Conservation (phyloP, 1,140 invertebrate genomes). For the Drosophila nigromelanica region DNA sequence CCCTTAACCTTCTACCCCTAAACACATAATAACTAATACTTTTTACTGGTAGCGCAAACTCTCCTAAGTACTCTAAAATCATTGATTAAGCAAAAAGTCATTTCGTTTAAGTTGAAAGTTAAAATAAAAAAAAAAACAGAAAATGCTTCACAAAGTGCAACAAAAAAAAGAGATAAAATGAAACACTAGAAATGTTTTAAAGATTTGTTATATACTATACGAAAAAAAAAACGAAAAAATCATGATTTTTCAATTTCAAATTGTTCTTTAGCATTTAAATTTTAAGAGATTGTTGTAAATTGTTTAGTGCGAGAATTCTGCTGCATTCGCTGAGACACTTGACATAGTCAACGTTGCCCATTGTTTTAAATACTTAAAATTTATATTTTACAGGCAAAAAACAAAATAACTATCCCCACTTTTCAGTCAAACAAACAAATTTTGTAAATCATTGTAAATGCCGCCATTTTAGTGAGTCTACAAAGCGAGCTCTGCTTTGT, state of each 20-base stretch:
- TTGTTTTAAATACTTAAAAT: slow-evolving; percentile 10
- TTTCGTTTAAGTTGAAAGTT: slow-evolving; percentile 67
- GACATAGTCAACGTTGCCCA: slow-evolving; percentile 64
- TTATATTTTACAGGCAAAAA: slow-evolving; percentile 9
- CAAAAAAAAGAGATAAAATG: slow-evolving; percentile 3
- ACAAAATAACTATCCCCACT: slow-evolving; percentile 19
- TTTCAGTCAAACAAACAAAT: slow-evolving; percentile 13
- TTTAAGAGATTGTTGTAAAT: slow-evolving; percentile 66
- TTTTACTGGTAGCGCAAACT: slow-evolving; percentile 47
- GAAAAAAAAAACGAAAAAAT: slow-evolving; percentile 4
- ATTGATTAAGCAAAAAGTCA: slow-evolving; percentile 72
- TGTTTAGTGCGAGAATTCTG: slow-evolving; percentile 42
- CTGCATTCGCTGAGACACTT: slow-evolving; percentile 44
- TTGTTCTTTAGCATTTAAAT: slow-evolving; percentile 73
- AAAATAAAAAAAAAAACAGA: slow-evolving; percentile 8
- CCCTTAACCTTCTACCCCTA: slow-evolving; percentile 38
- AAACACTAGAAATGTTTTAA: slow-evolving; percentile 32
- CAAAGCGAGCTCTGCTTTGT: slow-evolving; percentile 17
- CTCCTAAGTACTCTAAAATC: slow-evolving; percentile 36
- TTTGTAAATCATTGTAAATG: slow-evolving; percentile 28
- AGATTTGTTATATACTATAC: slow-evolving; percentile 32
- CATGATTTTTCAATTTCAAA: slow-evolving; percentile 49
- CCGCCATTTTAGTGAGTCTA: slow-evolving; percentile 37
- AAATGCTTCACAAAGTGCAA: slow-evolving; percentile 44
- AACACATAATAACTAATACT: slow-evolving; percentile 34